Evolutionary conservation across 2,888 invertebrate genomes (phyloP), one percentile per base, ranked within the genome.

Genomic region (Eupsilia transversa): DNA sequence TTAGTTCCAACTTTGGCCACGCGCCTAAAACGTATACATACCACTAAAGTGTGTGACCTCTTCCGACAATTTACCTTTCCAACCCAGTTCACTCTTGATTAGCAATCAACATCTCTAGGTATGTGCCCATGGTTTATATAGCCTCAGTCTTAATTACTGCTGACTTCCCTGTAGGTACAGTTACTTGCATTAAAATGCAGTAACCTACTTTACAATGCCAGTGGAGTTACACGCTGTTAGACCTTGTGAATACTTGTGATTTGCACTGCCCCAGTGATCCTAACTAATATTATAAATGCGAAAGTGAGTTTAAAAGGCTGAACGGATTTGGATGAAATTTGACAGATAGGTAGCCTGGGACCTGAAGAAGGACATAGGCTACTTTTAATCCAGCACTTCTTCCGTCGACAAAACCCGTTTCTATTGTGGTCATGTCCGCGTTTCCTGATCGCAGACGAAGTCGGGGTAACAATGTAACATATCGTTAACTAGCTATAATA

Each of bases 101-200:
- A 54, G 7, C 35, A 35, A 67, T 76, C 33, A 52, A 66, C 20
- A 61, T 69, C 17, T 43, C 20, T 23, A 79, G 33, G 33, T 49
- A 69, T 52, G 64, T 73, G 30, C 30, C 63, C 38, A 71, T 74
- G 59, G 61, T 56, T 73, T 77, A 81, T 77, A 81, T 77, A 64
- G 61, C 61, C 41, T 66, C 78, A 60, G 20, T 49, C 72, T 54
- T 79, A 82, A 82, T 82, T 60, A 67, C 66, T 7, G 17, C n/a
- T 30, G 14, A 82, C 82, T 82, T 82, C 83, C 74, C 66, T 52
- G 41, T 65, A 49, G n/a, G 20, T 81, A 71, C 73, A 65, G 67
- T 66, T 68, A 69, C 41, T 72, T 66, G 66, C 61, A 79, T 74
- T 82, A 78, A 69, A 79, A 79, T 82, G 61, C 68, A 78, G 65